phyloP scores from a whole-genome alignment of 2,888 invertebrate species.

The Ennomos fuscantarius region DNA sequence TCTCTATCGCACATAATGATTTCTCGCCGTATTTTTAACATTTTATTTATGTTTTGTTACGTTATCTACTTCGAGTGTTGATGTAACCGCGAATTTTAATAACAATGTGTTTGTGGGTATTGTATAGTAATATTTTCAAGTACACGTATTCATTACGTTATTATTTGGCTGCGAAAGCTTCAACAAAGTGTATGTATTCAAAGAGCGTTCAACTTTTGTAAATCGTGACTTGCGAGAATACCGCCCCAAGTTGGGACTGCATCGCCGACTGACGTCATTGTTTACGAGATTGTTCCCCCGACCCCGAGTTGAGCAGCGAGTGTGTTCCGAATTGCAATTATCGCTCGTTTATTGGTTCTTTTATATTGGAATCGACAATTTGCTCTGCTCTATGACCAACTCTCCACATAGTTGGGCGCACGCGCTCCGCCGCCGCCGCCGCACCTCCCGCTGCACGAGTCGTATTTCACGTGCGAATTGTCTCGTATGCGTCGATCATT shows the following conservation, averaged over 20 bases:
- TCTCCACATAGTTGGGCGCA: not conserved
- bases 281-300: constrained; percentile 11
- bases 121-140: too few relatives aligned
- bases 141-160: too few relatives aligned
- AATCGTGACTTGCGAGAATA: constrained; percentile 23
- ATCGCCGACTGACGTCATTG: constrained; percentile 20
- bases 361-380: constrained; percentile 19
- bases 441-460: not conserved
- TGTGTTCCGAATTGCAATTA: constrained; percentile 26
- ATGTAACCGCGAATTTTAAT: too few relatives aligned
- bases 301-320: constrained; percentile 5
- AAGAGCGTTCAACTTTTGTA: constrained; percentile 17
- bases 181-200: not conserved
- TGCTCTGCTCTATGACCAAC: not conserved
- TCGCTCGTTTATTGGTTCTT: constrained; percentile 25
- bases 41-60: constrained; percentile 1
- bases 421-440: not conserved
- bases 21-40: constrained; percentile 11
- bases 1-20: constrained; percentile 14
- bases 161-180: too few relatives aligned
- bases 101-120: too few relatives aligned
- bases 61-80: not conserved
- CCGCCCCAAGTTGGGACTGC: constrained; percentile 8
- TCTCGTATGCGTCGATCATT: constrained; percentile 7
- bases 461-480: constrained; percentile 23